These are phyloP conservation scores for Crenuchus spilurus DNA, from an alignment of 2,797 vertebrate species.

Conservation along the genomic window DNA sequence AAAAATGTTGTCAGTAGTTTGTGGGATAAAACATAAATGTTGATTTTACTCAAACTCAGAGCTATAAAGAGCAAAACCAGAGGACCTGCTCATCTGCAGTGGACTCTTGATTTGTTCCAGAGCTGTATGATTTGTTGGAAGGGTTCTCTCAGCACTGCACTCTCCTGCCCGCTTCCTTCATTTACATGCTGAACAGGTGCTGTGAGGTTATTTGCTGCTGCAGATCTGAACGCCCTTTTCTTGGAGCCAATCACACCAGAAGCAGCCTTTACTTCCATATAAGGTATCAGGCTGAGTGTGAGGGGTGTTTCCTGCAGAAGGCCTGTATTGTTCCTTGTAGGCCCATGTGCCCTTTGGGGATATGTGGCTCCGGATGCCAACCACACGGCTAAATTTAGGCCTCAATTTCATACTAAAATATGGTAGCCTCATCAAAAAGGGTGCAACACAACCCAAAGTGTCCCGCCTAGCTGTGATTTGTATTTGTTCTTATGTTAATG, in stretches of 20 bases:
- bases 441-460: neutral
- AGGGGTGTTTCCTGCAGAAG: constrained; percentile 58
- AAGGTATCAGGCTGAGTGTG: constrained; percentile 53
- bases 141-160: neutral
- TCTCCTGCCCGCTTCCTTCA: constrained; percentile 16
- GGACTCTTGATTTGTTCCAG: no score
- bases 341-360: constrained; percentile 33
- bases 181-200: constrained; percentile 60
- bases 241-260: constrained; percentile 58
- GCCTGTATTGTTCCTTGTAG: constrained; percentile 54
- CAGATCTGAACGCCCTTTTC: constrained; percentile 28
- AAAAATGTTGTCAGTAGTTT: no score
- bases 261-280: constrained; percentile 59
- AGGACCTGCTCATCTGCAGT: no score
- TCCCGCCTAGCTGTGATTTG: neutral
- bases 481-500: constrained; percentile 16
- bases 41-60: no score
- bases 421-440: constrained; percentile 21
- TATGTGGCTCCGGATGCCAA: constrained; percentile 34
- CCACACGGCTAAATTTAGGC: constrained; percentile 44
- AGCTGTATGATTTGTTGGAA: no score
- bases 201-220: constrained; percentile 47
- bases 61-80: no score
- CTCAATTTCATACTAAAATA: constrained; percentile 32
- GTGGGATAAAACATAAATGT: no score